Evolutionary conservation across 2,888 invertebrate species (phyloP), one percentile per base, ranked within the genome.

Genomic region (Phymatocera aterrima): DNA sequence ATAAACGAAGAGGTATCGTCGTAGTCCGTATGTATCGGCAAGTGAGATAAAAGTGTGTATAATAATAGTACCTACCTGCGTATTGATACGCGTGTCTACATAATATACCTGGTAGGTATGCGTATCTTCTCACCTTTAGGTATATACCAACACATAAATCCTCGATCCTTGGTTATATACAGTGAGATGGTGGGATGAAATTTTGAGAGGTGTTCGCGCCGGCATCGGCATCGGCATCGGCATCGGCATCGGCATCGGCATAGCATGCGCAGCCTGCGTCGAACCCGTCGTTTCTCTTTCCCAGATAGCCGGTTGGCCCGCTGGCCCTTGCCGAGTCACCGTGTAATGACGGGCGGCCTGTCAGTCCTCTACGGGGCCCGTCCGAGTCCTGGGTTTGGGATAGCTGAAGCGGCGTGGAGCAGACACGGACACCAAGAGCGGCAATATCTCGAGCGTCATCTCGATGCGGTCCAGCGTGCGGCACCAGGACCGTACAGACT

Each of bases 271-370:
- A 43, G 68, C 68, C 28, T 46, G 51, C 37, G n/a, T 64, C 40
- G 64, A 40, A 64, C 72, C 72, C 72, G 72, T 48, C 48, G 72
- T 43, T 51, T 60, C 72, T 57, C 57, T 75, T 40, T 21, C 28
- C 31, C 43, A 3, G 64, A 57, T 43, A 28, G 48, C 51, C 72
- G 72, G 48, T 51, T 51, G 60, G 57, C 40, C 43, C 15, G 40
- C 37, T 57, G 75, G 75, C 54, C 68, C 65, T 43, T 57, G 79
- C 61, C 77, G 86, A 90, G 90, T 90, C 90, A 90, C 88, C 88
- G 86, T 88, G 90, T 90, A 90, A 90, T 90, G 89, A 89, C 87
- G 90, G 86, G 86, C 88, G 85, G 88, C 85, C 86, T 89, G 88
- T 88, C 87, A 86, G 86, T 83, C 83, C 83, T 83, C 84, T 31